These are phyloP conservation scores for Catostylus mosaicus DNA, from an alignment of 30 jellyfish, hydroid and myxozoan species.

Conservation along the genomic window DNA sequence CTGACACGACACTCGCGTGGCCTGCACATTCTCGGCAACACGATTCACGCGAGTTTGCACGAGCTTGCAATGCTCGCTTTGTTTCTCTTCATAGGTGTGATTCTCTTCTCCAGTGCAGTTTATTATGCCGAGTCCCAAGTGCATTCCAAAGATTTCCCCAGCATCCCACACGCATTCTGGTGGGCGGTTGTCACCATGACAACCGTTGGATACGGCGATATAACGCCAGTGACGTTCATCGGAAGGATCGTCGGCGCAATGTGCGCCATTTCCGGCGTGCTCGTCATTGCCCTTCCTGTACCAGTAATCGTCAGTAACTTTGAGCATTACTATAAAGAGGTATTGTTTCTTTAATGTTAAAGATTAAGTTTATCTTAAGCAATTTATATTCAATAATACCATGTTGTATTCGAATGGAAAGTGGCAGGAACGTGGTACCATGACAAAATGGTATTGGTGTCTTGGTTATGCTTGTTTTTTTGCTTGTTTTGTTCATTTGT, in stretches of 20 bases:
- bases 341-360: neutral
- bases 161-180: constrained; percentile 98
- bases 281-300: constrained; percentile 97
- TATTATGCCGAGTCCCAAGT: constrained; percentile 94
- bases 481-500: no score
- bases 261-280: constrained; percentile 99
- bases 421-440: no score
- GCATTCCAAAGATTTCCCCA: constrained; percentile 61
- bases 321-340: constrained; percentile 94
- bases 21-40: constrained; percentile 91
- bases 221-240: constrained; percentile 80
- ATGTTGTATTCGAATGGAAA: neutral
- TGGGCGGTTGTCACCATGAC: constrained; percentile 99
- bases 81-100: constrained; percentile 91
- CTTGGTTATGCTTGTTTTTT: no score
- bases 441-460: no score
- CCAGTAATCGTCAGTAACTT: constrained; percentile 99
- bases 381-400: neutral
- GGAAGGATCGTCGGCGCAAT: constrained; percentile 96
- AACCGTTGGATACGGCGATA: constrained; percentile 97
- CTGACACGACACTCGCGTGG: constrained; percentile 99
- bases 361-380: neutral
- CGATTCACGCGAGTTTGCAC: constrained; percentile 93
- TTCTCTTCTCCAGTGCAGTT: constrained; percentile 94
- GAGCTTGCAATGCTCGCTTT: constrained; percentile 93